Evolutionary conservation across 23 tunicate genomes (phyloP).

Genomic region (Botrylloides violaceus): DNA sequence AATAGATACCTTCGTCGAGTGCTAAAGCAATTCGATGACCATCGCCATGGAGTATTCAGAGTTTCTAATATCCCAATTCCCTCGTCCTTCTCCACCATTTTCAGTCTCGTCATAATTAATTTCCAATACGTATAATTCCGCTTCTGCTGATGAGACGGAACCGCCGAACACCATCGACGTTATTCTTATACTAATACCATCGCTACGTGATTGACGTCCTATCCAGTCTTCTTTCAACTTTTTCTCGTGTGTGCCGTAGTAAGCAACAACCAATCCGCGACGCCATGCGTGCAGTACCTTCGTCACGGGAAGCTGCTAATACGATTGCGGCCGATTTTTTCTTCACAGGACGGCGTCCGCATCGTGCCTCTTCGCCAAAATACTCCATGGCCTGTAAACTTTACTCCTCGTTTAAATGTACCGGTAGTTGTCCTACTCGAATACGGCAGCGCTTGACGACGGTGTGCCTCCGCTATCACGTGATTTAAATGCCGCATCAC

Average conservation of each 20-base stretch:
- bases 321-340: background rate
- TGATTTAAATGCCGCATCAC: slow-evolving; percentile 8
- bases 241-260: background rate
- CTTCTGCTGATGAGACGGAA: no score
- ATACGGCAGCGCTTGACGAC: background rate
- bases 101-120: no score
- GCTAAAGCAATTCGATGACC: no score
- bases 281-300: background rate
- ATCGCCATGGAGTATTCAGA: no score
- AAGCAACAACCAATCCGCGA: background rate
- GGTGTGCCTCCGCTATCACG: slow-evolving; percentile 26
- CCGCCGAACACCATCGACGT: background rate
- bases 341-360: background rate
- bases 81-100: no score
- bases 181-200: background rate
- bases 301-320: background rate
- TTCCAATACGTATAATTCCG: no score
- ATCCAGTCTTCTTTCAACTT: background rate
- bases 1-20: no score
- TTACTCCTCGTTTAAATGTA: background rate
- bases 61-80: no score
- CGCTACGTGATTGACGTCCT: background rate
- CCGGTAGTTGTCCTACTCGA: background rate
- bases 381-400: background rate
- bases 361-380: background rate